Conservation (phyloP, 2,888 invertebrate species). For the Andrena dorsata region DNA sequence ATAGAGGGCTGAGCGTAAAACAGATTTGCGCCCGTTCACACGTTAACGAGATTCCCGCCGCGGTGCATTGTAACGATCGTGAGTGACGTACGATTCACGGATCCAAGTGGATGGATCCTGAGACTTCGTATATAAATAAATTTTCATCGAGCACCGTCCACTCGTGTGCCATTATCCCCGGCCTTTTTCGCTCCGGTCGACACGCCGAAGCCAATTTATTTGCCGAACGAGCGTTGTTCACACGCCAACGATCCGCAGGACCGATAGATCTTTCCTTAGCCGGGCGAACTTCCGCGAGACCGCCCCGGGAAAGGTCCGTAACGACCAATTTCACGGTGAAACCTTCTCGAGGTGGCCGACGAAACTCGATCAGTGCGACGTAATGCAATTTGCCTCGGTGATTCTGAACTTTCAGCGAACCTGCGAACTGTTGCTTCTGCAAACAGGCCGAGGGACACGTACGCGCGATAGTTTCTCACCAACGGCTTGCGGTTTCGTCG, state of each 20-base stretch:
- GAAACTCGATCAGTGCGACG: slow-evolving; percentile 50
- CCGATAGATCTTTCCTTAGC: slow-evolving; percentile 37
- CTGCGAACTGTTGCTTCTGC: slow-evolving; percentile 51
- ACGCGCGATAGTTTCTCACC: neutral
- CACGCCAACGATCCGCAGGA: slow-evolving; percentile 36
- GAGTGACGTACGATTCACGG: slow-evolving; percentile 18
- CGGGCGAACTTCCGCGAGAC: slow-evolving; percentile 12
- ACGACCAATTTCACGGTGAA: slow-evolving; percentile 54
- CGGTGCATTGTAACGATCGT: neutral
- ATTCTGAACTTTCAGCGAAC: slow-evolving; percentile 30
- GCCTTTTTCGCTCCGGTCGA: slow-evolving; percentile 30
- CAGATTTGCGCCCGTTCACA: slow-evolving; percentile 9
- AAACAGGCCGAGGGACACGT: slow-evolving; percentile 21
- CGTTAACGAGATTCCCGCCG: slow-evolving; percentile 21
- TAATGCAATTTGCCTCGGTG: slow-evolving; percentile 49
- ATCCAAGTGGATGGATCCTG: slow-evolving; percentile 27
- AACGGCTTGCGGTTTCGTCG: slow-evolving; percentile 16
- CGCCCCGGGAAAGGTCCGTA: slow-evolving; percentile 27
- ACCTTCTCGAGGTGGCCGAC: slow-evolving; percentile 28
- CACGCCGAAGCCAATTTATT: slow-evolving; percentile 49
- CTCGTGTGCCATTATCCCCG: slow-evolving; percentile 45
- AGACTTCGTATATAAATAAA: slow-evolving; percentile 44
- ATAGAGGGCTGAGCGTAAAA: slow-evolving; percentile 9
- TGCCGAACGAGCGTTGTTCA: slow-evolving; percentile 19
- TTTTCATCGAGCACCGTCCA: slow-evolving; percentile 20